phyloP scores from a whole-genome alignment of 2,113 vertebrate genomes.

The Syngnathus scovelli region DNA sequence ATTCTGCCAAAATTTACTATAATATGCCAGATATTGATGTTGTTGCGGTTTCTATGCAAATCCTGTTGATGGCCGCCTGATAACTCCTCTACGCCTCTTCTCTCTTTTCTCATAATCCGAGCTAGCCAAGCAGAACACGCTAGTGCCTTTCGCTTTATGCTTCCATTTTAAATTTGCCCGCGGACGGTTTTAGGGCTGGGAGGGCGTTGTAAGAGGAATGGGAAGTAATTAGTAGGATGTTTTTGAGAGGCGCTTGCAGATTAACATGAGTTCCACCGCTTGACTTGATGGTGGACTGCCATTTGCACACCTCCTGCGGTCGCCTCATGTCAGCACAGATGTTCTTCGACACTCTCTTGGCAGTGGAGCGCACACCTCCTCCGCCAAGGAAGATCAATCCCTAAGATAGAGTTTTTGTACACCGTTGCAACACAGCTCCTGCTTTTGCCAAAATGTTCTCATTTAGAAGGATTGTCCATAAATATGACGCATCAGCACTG shows the following conservation, averaged over 20 bases:
- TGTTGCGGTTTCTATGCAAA: conserved; percentile 34
- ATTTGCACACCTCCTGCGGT: conserved; percentile 32
- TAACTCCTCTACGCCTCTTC: conserved; percentile 20
- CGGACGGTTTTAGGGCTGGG: conserved; percentile 36
- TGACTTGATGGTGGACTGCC: conserved; percentile 30
- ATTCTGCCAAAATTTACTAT: background rate
- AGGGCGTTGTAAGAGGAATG: conserved; percentile 44
- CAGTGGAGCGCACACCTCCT: background rate
- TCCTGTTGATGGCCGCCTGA: conserved; percentile 31
- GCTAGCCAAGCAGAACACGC: conserved; percentile 50
- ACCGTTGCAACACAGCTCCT: background rate
- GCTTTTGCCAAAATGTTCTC: too few relatives aligned
- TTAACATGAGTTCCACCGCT: conserved; percentile 38
- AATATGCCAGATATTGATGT: conserved; percentile 20
- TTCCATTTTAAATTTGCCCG: conserved; percentile 43
- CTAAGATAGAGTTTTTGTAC: background rate
- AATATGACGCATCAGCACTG: background rate
- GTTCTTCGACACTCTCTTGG: conserved; percentile 25
- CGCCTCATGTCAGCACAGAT: conserved; percentile 49
- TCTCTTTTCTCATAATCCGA: conserved; percentile 37
- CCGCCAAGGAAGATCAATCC: background rate
- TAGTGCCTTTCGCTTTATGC: conserved; percentile 51
- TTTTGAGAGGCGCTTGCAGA: conserved; percentile 48
- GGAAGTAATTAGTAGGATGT: conserved; percentile 58
- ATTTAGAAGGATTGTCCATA: background rate